phyloP scores from a whole-genome alignment of 1,140 invertebrate species.

The Drosophila insularis region DNA sequence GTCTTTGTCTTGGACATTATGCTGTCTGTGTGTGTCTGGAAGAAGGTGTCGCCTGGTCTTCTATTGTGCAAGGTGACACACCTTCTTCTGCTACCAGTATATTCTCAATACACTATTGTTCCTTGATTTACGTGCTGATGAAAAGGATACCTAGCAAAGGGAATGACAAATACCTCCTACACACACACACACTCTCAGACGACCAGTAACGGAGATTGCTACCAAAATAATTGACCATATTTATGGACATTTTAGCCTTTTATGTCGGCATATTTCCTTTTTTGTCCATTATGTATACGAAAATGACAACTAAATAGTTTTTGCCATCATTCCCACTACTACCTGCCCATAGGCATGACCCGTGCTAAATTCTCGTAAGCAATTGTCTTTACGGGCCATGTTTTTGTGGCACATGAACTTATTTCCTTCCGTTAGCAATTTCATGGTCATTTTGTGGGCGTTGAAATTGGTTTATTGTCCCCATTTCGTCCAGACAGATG shows the following conservation, averaged over 20 bases:
- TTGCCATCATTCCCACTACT: neutral
- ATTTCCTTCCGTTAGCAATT: slow-evolving; percentile 76
- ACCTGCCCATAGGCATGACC: slow-evolving; percentile 11
- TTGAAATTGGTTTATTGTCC: slow-evolving; percentile 65
- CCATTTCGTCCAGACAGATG: slow-evolving; percentile 42
- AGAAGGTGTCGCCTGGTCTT: slow-evolving; percentile 46
- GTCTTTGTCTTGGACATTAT: slow-evolving; percentile 65
- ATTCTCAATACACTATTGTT: slow-evolving; percentile 15
- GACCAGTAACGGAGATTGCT: slow-evolving; percentile 41
- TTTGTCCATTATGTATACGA: slow-evolving; percentile 45
- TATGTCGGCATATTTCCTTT: slow-evolving; percentile 75
- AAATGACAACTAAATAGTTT: slow-evolving; percentile 67
- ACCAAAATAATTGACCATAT: slow-evolving; percentile 75
- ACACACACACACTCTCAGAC: slow-evolving; percentile 10
- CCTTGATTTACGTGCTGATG: slow-evolving; percentile 72
- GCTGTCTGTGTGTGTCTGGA: neutral
- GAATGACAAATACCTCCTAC: slow-evolving; percentile 12
- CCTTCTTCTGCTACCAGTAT: slow-evolving; percentile 38
- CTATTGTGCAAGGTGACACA: slow-evolving; percentile 66
- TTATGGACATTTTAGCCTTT: slow-evolving; percentile 79
- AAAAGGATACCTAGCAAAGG: slow-evolving; percentile 45
- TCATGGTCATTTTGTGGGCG: slow-evolving; percentile 78
- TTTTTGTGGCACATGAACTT: slow-evolving; percentile 76
- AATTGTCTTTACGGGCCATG: slow-evolving; percentile 71
- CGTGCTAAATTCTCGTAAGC: slow-evolving; percentile 41